Conservation (phyloP, 2,113 vertebrate genomes). For the Chaetura pelagica region DNA sequence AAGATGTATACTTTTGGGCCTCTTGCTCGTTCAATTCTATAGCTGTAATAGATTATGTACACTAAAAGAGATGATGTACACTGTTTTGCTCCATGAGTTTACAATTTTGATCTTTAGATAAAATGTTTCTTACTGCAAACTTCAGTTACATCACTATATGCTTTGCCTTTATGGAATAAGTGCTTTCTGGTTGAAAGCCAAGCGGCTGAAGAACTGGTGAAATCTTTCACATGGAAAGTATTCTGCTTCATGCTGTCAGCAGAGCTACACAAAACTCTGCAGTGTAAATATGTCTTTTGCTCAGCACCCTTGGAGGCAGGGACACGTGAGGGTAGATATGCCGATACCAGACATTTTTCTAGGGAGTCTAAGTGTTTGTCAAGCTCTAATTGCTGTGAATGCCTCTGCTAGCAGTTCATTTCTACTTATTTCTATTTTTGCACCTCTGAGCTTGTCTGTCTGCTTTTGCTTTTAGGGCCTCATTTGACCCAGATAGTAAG, state of each 20-base stretch:
- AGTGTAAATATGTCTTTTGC: neutral
- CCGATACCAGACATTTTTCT: neutral
- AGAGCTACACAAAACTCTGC: neutral
- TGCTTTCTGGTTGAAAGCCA: neutral
- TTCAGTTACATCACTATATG: neutral
- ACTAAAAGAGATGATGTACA: neutral
- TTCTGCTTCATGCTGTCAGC: neutral
- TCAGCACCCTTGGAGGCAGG: neutral
- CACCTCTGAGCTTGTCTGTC: neutral
- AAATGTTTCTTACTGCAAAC: neutral
- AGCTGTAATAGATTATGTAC: neutral
- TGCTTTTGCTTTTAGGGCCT: conserved; percentile 33
- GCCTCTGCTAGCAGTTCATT: neutral
- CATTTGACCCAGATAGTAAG: conserved; percentile 45
- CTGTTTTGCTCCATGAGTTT: neutral
- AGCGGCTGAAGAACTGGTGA: neutral
- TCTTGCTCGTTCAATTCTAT: neutral
- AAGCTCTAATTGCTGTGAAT: conserved; percentile 16
- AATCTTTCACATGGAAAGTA: neutral
- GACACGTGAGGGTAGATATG: neutral
- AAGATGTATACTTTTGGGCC: neutral
- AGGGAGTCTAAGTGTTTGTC: neutral
- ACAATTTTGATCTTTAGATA: neutral
- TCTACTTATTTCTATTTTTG: neutral
- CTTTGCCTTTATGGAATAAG: neutral